A percentile compares a stretch with the other conserved stretches of the same genome.
These are phyloP conservation scores for Lutraria lutraria DNA, from an alignment of 2,888 invertebrate species.

Conservation along the genomic window DNA sequence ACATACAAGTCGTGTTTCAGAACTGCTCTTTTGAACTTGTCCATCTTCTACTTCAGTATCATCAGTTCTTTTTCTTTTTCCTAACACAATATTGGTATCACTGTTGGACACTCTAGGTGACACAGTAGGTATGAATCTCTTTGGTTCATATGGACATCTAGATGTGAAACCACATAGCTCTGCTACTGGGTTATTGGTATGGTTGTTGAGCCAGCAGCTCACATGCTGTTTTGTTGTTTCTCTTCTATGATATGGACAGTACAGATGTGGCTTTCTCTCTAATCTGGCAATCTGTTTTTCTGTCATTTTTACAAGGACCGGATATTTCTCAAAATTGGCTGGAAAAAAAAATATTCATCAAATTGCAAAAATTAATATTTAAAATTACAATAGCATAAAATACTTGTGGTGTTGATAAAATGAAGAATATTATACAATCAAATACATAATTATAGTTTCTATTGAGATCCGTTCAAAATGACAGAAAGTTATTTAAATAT, in stretches of 20 bases:
- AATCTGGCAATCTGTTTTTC: constrained; percentile 18
- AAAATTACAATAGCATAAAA: no score
- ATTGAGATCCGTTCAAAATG: no score
- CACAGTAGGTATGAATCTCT: not conserved
- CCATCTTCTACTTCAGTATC: constrained; percentile 8
- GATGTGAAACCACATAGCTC: constrained; percentile 22
- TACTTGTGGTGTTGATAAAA: no score
- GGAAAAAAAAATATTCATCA: not conserved
- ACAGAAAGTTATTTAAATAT: no score
- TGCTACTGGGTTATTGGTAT: constrained; percentile 19
- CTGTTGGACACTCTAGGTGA: constrained; percentile 15
- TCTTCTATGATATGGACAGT: constrained; percentile 33
- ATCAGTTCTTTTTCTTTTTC: constrained; percentile 28
- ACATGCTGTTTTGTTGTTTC: constrained; percentile 24
- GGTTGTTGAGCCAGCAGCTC: constrained; percentile 23
- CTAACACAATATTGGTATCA: constrained; percentile 38
- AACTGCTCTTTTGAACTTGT: constrained; percentile 1
- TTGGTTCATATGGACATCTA: constrained; percentile 26
- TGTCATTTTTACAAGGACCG: not conserved
- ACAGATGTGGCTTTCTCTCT: constrained; percentile 25
- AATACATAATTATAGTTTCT: no score
- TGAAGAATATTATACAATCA: no score
- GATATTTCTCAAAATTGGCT: constrained; percentile 1
- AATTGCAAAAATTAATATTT: no score
- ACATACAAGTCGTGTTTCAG: constrained; percentile 25